Evolutionary conservation across 2,797 vertebrate genomes (phyloP).

Genomic region (Silurus lanzhouensis): DNA sequence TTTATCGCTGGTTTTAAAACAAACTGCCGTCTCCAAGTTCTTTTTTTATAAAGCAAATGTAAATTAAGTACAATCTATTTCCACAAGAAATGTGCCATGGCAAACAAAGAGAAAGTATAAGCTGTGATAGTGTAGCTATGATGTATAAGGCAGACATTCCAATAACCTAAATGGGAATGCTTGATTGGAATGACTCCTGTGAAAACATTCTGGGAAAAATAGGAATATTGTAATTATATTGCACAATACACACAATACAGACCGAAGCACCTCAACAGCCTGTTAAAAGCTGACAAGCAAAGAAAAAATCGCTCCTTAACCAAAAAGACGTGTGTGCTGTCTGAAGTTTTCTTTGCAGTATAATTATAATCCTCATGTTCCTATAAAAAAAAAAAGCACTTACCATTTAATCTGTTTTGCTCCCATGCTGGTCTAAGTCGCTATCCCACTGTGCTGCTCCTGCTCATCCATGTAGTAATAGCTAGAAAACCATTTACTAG

Average conservation of each 20-base stretch:
- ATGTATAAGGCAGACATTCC: neutral
- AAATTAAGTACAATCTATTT: neutral
- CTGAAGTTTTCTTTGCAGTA: neutral
- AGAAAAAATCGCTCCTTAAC: neutral
- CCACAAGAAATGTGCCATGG: neutral
- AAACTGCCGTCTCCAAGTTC: neutral
- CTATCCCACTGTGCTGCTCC: conserved; percentile 45
- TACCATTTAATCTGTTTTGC: conserved; percentile 89
- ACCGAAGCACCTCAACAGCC: neutral
- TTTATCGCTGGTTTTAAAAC: neutral
- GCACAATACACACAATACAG: neutral
- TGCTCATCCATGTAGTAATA: conserved; percentile 33
- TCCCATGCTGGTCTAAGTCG: conserved; percentile 77
- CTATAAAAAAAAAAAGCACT: conserved; percentile 54
- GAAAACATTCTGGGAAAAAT: neutral
- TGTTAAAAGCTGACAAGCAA: neutral
- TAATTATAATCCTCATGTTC: neutral
- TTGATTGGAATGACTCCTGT: neutral
- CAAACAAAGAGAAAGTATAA: neutral
- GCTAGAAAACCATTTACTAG: conserved; percentile 23
- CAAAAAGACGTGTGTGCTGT: neutral
- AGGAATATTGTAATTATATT: neutral
- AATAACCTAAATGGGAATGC: neutral
- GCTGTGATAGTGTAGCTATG: neutral
- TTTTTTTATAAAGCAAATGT: neutral